Evolutionary conservation across 2,113 vertebrate species (phyloP).

Genomic region (Bostrychus sinensis): DNA sequence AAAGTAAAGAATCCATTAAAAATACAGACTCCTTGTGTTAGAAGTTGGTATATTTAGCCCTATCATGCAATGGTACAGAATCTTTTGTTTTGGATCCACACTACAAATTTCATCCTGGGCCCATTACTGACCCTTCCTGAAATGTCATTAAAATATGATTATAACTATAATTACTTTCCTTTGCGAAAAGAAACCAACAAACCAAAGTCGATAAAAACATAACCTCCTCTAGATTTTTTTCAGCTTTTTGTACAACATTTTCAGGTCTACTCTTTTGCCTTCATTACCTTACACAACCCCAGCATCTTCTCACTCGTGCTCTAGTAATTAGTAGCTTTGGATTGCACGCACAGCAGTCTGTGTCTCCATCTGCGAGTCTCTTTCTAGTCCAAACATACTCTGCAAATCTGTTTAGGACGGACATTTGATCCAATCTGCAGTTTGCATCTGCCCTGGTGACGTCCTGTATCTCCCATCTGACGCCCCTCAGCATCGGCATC

Average conservation of each 20-base stretch:
- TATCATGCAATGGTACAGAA: no score
- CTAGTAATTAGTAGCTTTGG: conserved; percentile 15
- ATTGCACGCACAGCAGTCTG: background rate
- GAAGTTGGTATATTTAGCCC: no score
- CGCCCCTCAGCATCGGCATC: conserved; percentile 57
- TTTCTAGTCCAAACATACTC: conserved; percentile 49
- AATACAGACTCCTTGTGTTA: no score
- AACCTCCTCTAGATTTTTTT: no score
- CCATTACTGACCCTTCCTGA: no score
- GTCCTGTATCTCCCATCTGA: conserved; percentile 51
- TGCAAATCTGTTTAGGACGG: conserved; percentile 68
- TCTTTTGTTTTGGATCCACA: no score
- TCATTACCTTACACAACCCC: conserved; percentile 33
- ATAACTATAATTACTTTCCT: no score
- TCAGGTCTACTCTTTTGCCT: background rate
- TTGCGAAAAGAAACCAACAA: no score
- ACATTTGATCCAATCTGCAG: conserved; percentile 69
- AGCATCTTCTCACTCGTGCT: background rate
- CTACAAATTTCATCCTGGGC: no score
- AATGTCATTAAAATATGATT: no score
- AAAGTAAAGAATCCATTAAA: no score
- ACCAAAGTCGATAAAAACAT: no score
- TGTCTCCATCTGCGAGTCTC: conserved; percentile 23
- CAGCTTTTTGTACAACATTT: background rate
- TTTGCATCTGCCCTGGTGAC: conserved; percentile 59